phyloP scores from a whole-genome alignment of 2,113 vertebrate species.

The Mobula hypostoma region DNA sequence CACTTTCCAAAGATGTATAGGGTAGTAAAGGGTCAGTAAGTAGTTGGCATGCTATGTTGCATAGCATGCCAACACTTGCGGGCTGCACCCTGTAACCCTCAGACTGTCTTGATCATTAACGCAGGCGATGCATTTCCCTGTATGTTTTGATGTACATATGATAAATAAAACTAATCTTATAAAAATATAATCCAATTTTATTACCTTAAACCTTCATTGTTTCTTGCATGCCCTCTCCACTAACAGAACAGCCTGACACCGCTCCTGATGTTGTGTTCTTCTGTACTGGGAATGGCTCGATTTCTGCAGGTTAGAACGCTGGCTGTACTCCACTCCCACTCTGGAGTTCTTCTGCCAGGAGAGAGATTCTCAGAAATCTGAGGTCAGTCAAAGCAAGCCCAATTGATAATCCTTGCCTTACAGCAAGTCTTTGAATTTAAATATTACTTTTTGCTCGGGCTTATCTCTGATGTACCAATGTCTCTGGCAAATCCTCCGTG shows the following conservation, averaged over 20 bases:
- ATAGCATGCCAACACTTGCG: too few relatives aligned
- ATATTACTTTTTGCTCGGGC: not conserved
- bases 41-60: too few relatives aligned
- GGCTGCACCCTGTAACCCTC: too few relatives aligned
- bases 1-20: too few relatives aligned
- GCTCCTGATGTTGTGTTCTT: not conserved
- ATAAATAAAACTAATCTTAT: too few relatives aligned
- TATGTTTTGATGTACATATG: too few relatives aligned
- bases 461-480: not conserved
- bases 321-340: too few relatives aligned
- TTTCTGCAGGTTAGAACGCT: not conserved
- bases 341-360: not conserved
- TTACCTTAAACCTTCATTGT: not conserved
- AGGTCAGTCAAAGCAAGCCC: not conserved
- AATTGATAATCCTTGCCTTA: not conserved
- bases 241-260: not conserved
- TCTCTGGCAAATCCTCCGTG: not conserved
- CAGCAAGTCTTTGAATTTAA: not conserved
- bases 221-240: not conserved
- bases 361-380: not conserved
- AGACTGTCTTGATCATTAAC: too few relatives aligned
- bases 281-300: not conserved
- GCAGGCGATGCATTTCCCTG: too few relatives aligned
- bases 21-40: too few relatives aligned
- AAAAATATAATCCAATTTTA: too few relatives aligned